Evolutionary conservation across 2,888 invertebrate genomes (phyloP).

Genomic region (Folsomia manolachei): DNA sequence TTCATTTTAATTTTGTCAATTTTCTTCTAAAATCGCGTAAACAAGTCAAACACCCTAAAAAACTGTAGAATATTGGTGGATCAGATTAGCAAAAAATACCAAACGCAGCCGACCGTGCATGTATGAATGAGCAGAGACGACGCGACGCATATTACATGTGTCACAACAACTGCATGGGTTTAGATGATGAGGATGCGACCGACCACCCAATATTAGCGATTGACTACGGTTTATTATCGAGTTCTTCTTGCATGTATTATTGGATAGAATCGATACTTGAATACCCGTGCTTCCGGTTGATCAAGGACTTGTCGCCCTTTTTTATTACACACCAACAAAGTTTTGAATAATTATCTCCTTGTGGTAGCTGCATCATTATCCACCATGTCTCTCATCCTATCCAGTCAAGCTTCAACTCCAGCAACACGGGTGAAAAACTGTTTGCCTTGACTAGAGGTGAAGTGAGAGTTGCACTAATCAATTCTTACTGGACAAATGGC

Average conservation of each 20-base stretch:
- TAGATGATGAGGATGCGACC: neutral
- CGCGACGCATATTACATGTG: slow-evolving; percentile 9
- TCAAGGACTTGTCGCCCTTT: neutral
- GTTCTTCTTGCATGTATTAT: neutral
- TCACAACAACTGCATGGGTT: neutral
- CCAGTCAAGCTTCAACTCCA: no score
- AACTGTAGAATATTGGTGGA: neutral
- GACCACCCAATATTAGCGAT: neutral
- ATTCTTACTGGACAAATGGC: no score
- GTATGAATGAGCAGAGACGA: slow-evolving; percentile 5
- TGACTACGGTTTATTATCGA: neutral
- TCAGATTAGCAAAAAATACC: neutral
- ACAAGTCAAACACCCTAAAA: slow-evolving; percentile 12
- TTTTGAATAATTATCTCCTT: no score
- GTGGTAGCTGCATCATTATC: no score
- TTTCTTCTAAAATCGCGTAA: no score
- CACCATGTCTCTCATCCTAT: no score
- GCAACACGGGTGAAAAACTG: no score
- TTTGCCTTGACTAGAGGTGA: no score
- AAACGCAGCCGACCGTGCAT: no score
- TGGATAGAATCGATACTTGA: neutral
- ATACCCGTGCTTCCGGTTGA: neutral
- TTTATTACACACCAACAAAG: no score
- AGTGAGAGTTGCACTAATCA: no score
- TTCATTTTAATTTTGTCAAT: no score